phyloP scores from a whole-genome alignment of 2,113 vertebrate species.

The Vidua chalybeata region DNA sequence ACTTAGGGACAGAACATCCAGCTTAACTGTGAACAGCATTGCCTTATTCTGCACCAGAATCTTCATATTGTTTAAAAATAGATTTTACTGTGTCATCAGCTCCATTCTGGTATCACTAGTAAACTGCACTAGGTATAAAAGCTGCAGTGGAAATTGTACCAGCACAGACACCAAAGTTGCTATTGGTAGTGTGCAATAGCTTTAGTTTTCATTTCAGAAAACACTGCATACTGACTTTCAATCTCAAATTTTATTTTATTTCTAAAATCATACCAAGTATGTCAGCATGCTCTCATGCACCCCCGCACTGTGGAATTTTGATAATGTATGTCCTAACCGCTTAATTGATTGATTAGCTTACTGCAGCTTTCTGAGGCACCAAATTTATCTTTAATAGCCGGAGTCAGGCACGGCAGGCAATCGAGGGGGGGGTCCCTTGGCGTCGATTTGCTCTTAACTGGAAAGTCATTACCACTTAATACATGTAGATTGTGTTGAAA shows the following conservation, averaged over 20 bases:
- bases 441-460: conserved; percentile 98
- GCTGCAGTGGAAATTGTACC: background rate
- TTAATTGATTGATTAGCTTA: conserved; percentile 92
- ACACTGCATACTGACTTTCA: conserved; percentile 54
- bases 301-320: conserved; percentile 80
- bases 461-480: conserved; percentile 97
- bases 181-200: background rate
- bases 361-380: conserved; percentile 85
- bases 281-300: conserved; percentile 77
- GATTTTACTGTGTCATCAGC: conserved; percentile 46
- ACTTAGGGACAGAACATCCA: conserved; percentile 36
- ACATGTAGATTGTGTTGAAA: conserved; percentile 95
- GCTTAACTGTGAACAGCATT: conserved; percentile 25
- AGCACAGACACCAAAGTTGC: conserved; percentile 8
- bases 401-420: conserved; percentile 85
- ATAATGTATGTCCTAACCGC: conserved; percentile 86
- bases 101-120: conserved; percentile 29
- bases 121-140: background rate
- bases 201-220: conserved; percentile 55
- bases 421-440: conserved; percentile 87
- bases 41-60: conserved; percentile 13
- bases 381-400: conserved; percentile 93
- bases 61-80: conserved; percentile 44
- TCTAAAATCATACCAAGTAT: conserved; percentile 73
- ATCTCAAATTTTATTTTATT: conserved; percentile 52